Percentiles rank a stretch among this genome's conserved stretches.
These are phyloP conservation scores for Callimorpha dominula DNA, from an alignment of 2,888 invertebrate genomes.

Conservation along the genomic window DNA sequence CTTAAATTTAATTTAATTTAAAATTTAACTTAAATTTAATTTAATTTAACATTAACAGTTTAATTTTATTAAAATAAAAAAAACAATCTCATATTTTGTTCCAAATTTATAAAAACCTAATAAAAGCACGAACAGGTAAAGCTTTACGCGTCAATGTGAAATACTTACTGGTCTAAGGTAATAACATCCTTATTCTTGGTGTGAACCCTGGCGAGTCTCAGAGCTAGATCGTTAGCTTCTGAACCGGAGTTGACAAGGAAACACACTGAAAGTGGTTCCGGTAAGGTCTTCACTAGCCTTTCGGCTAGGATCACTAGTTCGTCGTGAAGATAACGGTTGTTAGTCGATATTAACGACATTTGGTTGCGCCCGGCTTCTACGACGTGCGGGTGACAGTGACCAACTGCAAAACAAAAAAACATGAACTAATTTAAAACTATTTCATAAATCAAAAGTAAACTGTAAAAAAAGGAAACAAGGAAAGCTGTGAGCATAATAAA, in stretches of 20 bases:
- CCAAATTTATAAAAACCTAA: slow-evolving; percentile 16
- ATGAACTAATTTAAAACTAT: background rate
- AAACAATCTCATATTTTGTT: slow-evolving; percentile 15
- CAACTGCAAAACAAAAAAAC: slow-evolving; percentile 88
- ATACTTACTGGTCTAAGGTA: slow-evolving; percentile 98
- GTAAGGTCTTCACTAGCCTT: slow-evolving; percentile 93
- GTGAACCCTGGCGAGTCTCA: slow-evolving; percentile 95
- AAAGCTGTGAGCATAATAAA: background rate
- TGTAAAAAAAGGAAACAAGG: background rate
- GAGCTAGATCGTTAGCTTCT: slow-evolving; percentile 99
- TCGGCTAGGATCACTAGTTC: slow-evolving; percentile 97
- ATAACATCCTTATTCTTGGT: slow-evolving; percentile 96
- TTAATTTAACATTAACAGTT: too few species aligned
- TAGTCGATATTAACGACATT: slow-evolving; percentile 96
- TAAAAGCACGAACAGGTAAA: slow-evolving; percentile 16
- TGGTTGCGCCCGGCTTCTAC: slow-evolving; percentile 96
- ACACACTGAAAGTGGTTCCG: slow-evolving; percentile 94
- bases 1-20: too few species aligned
- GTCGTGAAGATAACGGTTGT: slow-evolving; percentile 98
- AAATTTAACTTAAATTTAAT: too few species aligned
- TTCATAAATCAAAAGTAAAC: background rate
- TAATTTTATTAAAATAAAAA: too few species aligned
- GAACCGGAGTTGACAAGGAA: slow-evolving; percentile 99
- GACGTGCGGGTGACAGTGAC: slow-evolving; percentile 98
- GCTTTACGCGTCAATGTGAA: slow-evolving; percentile 12